Percentiles rank a stretch among this genome's conserved stretches.
Evolutionary conservation across 2,113 vertebrate genomes (phyloP).

Genomic region (Arenaria interpres): DNA sequence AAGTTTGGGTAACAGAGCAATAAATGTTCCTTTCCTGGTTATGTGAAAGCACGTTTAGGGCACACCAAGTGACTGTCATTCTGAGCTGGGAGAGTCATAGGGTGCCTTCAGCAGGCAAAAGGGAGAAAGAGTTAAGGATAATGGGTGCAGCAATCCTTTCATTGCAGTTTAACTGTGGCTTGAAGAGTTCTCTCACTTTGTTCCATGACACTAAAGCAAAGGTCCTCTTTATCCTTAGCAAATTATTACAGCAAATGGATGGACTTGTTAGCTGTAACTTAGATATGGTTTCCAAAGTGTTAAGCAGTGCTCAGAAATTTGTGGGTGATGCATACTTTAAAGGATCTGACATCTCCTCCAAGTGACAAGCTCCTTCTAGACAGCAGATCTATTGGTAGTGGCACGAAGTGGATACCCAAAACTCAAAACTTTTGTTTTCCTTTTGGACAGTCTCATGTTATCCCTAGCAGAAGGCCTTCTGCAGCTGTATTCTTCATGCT

Average conservation of each 20-base stretch:
- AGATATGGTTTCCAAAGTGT: background rate
- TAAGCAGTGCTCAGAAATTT: background rate
- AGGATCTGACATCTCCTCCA: background rate
- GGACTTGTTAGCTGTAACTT: background rate
- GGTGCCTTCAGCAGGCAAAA: background rate
- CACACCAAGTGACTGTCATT: background rate
- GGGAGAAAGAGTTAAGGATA: background rate
- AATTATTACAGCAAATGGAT: background rate
- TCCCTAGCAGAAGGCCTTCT: background rate
- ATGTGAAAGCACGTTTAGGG: background rate
- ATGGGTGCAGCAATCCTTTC: background rate
- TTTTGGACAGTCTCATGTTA: background rate
- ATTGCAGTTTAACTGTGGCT: background rate
- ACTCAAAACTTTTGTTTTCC: background rate
- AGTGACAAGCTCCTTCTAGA: background rate
- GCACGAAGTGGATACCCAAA: background rate
- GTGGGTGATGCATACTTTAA: background rate
- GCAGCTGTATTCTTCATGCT: background rate
- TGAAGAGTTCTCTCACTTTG: background rate
- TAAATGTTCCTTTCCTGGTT: conserved; percentile 49
- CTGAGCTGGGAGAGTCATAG: background rate
- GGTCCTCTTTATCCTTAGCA: background rate
- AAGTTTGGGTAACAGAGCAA: conserved; percentile 58
- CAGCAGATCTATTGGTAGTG: background rate
- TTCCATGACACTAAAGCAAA: background rate